phyloP scores from a whole-genome alignment of 2,113 vertebrate genomes.

The Scolopax mira region DNA sequence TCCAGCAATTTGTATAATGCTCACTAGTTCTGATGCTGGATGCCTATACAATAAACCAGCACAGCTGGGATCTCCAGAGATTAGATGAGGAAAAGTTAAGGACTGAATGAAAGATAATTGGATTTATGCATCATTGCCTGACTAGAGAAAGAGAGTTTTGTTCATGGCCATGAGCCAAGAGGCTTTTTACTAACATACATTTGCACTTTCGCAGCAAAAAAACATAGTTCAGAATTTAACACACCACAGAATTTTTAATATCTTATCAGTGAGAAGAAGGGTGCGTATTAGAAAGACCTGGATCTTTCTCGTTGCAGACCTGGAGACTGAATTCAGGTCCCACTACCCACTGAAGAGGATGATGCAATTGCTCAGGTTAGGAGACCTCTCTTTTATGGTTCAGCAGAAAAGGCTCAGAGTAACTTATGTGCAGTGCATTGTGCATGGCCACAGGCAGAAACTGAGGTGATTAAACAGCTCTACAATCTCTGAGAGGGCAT shows the following conservation, averaged over 20 bases:
- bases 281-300: not conserved
- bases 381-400: not conserved
- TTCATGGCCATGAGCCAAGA: not conserved
- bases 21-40: not conserved
- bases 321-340: not conserved
- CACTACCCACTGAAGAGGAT: not conserved
- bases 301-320: not conserved
- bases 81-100: not conserved
- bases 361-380: not conserved
- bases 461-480: not conserved
- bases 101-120: constrained; percentile 9
- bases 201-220: not conserved
- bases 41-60: not conserved
- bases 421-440: not conserved
- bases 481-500: not conserved
- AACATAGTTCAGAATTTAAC: accelerated
- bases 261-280: not conserved
- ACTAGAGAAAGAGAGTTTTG: not conserved
- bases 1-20: not conserved
- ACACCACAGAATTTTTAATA: not conserved
- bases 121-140: not conserved
- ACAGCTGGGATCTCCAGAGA: not conserved
- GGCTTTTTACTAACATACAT: not conserved
- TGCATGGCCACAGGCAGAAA: not conserved
- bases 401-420: not conserved